Conservation (phyloP, 1,140 invertebrate species). For the Tigriopus japonicus region DNA sequence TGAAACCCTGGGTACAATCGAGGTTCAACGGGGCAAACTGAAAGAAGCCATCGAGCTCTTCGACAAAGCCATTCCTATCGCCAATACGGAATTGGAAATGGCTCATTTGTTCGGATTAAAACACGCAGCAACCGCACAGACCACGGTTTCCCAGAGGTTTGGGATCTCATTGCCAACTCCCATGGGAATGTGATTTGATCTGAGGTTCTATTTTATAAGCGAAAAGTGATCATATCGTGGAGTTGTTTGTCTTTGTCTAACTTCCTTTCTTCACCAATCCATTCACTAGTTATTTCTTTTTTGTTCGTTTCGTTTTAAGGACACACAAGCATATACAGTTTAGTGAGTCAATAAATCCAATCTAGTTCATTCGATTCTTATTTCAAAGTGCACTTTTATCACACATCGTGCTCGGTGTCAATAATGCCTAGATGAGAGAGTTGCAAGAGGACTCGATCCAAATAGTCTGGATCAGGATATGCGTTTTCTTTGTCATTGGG, state of each 20-base stretch:
- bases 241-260: no score
- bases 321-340: no score
- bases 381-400: no score
- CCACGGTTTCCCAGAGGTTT: slow-evolving; percentile 53
- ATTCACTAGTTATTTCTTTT: no score
- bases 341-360: no score
- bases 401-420: background rate
- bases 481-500: slow-evolving; percentile 27
- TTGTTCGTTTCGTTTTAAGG: no score
- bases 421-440: slow-evolving; percentile 27
- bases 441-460: slow-evolving; percentile 28
- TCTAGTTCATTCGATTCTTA: no score
- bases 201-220: no score
- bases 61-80: slow-evolving; percentile 65
- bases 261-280: no score
- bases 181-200: no score
- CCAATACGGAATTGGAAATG: slow-evolving; percentile 65
- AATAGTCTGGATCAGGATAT: slow-evolving; percentile 31
- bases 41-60: slow-evolving; percentile 60
- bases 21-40: slow-evolving; percentile 43
- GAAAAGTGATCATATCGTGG: no score
- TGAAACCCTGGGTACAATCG: slow-evolving; percentile 75
- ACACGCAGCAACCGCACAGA: slow-evolving; percentile 66
- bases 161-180: slow-evolving; percentile 24
- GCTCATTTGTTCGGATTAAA: slow-evolving; percentile 63